phyloP scores from a whole-genome alignment of 2,113 vertebrate genomes.

The Cariama cristata region DNA sequence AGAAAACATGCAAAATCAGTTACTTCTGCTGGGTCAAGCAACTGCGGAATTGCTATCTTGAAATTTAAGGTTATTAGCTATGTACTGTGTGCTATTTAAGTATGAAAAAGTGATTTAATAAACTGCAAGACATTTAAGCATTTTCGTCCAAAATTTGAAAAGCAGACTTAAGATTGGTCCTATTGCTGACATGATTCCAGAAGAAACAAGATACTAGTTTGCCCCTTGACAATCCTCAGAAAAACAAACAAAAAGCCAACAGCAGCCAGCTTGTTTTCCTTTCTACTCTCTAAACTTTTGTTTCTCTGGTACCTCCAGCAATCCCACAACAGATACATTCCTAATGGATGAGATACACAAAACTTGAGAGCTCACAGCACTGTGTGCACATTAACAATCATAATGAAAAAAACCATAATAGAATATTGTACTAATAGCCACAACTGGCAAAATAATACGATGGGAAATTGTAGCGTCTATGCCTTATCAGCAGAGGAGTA shows the following conservation, averaged over 20 bases:
- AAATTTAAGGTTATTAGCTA: background rate
- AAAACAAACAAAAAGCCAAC: background rate
- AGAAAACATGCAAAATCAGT: background rate
- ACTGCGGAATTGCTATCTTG: background rate
- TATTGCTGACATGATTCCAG: background rate
- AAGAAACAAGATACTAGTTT: background rate
- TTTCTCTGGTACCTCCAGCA: background rate
- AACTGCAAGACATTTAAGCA: background rate
- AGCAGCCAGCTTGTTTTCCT: background rate
- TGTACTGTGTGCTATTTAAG: background rate
- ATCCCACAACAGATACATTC: background rate
- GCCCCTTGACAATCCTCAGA: background rate
- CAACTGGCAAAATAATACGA: background rate
- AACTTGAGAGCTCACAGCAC: background rate
- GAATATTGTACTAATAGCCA: background rate
- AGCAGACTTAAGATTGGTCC: background rate
- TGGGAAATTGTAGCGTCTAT: background rate
- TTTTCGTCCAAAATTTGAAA: background rate
- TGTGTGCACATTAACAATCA: background rate
- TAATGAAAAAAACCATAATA: constrained; percentile 2
- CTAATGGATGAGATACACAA: background rate
- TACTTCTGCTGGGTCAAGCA: background rate
- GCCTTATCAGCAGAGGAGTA: background rate
- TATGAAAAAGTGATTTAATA: background rate
- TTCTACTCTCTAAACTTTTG: background rate